Base-by-base conservation (phyloP, 2,797 vertebrate species). In the Muscicapa striata region DNA sequence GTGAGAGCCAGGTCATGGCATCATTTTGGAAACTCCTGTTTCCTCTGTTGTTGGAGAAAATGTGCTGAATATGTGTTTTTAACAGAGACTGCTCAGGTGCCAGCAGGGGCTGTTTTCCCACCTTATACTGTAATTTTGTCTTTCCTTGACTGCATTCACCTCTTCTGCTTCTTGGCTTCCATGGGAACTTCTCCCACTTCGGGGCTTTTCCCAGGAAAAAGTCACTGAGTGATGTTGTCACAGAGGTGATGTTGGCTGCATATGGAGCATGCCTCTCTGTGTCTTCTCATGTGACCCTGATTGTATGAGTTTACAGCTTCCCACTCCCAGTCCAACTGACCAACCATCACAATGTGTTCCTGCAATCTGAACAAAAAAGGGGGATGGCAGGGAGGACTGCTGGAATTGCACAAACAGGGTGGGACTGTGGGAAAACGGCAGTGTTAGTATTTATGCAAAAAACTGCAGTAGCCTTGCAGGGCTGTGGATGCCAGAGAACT, bases 401-500 rank as follows among this genome's bases (percentile, higher is more conserved):
- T 64, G 59, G 55, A 32, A 32, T 34, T 84, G 74, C 61, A 88
- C 18, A 12, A 79, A 45, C 61, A 55, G 83, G 91, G 87, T 67
- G 83, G 81, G 87, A 62, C 93, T 90, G 90, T 86, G 89, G 79
- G 91, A 96, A 91, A 77, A 76, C 30, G 18, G 76, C 73, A 73
- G 38, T 24, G 13, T 27, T 91, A 19, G 49, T 90, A 62, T 91
- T 96, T 96, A 94, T 94, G 93, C 95, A 94, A 55, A 95, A 94
- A 90, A 90, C 90, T 96, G 95, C 95, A 90, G 95, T 41, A 91
- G 89, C 67, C 68, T 82, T 96, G 94, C 95, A 86, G 95, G 41
- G 89, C 91, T 70, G 63, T 87, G 73, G 63, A 69, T 81, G 92
- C 92, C 43, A 72, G 82, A 84, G 48, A 74, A n/a, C 74, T 34